Conservation (phyloP, 2,113 vertebrate species). For the Acanthochromis polyacanthus region DNA sequence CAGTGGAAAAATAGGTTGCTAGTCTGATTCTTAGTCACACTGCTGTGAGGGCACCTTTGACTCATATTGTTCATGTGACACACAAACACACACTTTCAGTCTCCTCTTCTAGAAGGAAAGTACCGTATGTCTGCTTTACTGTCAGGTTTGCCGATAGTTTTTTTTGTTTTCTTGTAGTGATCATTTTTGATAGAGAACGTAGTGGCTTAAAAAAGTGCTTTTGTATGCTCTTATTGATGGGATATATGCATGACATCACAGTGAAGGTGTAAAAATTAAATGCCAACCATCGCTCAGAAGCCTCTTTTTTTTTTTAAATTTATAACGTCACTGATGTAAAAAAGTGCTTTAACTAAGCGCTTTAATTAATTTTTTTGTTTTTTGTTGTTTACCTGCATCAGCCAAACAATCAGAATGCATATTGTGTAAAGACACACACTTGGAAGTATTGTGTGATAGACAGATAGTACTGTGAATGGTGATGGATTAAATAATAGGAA, state of each 20-base stretch:
- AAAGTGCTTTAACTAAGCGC: no score
- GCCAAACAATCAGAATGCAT: no score
- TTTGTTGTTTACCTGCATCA: no score
- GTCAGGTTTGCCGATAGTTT: no score
- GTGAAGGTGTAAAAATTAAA: background rate
- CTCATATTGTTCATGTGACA: slow-evolving; percentile 16
- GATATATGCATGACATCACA: background rate
- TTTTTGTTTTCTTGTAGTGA: no score
- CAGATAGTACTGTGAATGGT: no score
- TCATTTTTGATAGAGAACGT: no score
- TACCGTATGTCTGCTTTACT: no score
- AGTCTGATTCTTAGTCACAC: slow-evolving; percentile 22
- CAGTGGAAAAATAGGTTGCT: slow-evolving; percentile 4
- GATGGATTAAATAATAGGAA: background rate
- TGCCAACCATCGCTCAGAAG: background rate
- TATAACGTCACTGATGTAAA: no score
- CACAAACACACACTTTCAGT: background rate
- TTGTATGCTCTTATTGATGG: background rate
- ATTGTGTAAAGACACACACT: no score
- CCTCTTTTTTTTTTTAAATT: background rate
- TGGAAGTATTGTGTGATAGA: no score
- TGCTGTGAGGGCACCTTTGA: background rate
- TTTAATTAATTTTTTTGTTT: no score
- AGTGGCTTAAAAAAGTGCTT: background rate
- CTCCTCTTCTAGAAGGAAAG: background rate